These are phyloP conservation scores for Trissolcus basalis DNA, from an alignment of 1,140 invertebrate genomes.

Conservation along the genomic window DNA sequence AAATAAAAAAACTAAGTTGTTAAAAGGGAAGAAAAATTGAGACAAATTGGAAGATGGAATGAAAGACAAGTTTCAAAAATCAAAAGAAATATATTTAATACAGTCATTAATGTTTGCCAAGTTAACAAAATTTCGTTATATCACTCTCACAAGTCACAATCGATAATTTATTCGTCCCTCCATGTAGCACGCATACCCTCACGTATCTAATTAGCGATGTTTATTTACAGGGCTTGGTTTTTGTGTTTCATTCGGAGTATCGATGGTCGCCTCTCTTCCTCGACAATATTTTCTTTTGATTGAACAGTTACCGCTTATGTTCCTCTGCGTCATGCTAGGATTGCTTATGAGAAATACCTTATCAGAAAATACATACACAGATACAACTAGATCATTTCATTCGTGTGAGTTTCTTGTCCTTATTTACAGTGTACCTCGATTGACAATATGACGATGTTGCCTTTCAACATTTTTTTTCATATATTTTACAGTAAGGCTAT, in stretches of 20 bases:
- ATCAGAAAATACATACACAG: constrained; percentile 59
- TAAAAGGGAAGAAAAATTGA: background rate
- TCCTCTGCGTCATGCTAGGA: constrained; percentile 38
- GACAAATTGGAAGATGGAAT: background rate
- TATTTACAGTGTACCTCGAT: constrained; percentile 39
- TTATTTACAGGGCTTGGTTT: constrained; percentile 53
- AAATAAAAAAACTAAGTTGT: too few species aligned
- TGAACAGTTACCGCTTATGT: constrained; percentile 29
- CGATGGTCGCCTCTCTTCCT: constrained; percentile 48
- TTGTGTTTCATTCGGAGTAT: constrained; percentile 43
- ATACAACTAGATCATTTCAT: constrained; percentile 54
- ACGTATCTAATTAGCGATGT: constrained; percentile 46
- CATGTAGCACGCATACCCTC: constrained; percentile 23
- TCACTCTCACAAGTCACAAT: constrained; percentile 51
- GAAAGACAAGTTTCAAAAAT: constrained; percentile 39
- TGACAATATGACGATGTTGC: constrained; percentile 41
- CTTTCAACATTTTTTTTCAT: too few species aligned
- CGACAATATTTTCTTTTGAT: constrained; percentile 32
- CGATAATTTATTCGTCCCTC: constrained; percentile 21
- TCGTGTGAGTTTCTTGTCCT: constrained; percentile 37
- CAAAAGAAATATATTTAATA: constrained; percentile 61
- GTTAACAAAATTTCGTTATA: constrained; percentile 57
- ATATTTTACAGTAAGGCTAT: too few species aligned
- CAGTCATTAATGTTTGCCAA: constrained; percentile 52
- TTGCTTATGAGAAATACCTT: constrained; percentile 52